These are phyloP conservation scores for Noctua fimbriata DNA, from an alignment of 2,888 invertebrate species.

Conservation along the genomic window DNA sequence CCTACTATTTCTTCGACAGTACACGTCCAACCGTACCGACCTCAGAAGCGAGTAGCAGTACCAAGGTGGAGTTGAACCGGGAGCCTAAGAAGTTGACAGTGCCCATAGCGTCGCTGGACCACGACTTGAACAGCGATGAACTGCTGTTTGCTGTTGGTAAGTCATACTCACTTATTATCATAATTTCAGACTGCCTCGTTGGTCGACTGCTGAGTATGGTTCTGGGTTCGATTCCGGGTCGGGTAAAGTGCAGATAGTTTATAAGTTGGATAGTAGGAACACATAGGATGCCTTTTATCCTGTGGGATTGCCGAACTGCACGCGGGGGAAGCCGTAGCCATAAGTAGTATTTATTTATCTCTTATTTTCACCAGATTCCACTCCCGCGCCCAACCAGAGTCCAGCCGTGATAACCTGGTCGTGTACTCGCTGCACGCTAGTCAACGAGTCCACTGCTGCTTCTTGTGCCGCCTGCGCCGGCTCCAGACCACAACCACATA, in stretches of 20 bases:
- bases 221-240: too few relatives aligned
- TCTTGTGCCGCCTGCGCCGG: slow-evolving; percentile 97
- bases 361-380: slow-evolving; percentile 19
- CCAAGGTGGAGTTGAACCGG: slow-evolving; percentile 76
- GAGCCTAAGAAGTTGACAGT: slow-evolving; percentile 88
- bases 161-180: slow-evolving; percentile 53
- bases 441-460: slow-evolving; percentile 93
- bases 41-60: slow-evolving; percentile 78
- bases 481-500: slow-evolving; percentile 91
- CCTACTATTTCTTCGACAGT: slow-evolving; percentile 58
- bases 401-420: slow-evolving; percentile 91
- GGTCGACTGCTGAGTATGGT: too few relatives aligned
- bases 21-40: slow-evolving; percentile 64
- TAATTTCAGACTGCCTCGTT: too few relatives aligned
- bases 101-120: slow-evolving; percentile 92
- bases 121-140: slow-evolving; percentile 93
- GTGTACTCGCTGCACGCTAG: slow-evolving; percentile 96
- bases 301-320: too few relatives aligned
- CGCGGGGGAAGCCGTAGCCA: too few relatives aligned
- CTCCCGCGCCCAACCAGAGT: slow-evolving; percentile 68
- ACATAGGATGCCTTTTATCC: too few relatives aligned
- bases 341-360: too few relatives aligned
- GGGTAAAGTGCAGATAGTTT: too few relatives aligned
- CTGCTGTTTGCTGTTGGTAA: slow-evolving; percentile 91
- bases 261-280: too few relatives aligned